Base-by-base conservation (phyloP, 2,797 vertebrate genomes). In the Steatocranus sp. region DNA sequence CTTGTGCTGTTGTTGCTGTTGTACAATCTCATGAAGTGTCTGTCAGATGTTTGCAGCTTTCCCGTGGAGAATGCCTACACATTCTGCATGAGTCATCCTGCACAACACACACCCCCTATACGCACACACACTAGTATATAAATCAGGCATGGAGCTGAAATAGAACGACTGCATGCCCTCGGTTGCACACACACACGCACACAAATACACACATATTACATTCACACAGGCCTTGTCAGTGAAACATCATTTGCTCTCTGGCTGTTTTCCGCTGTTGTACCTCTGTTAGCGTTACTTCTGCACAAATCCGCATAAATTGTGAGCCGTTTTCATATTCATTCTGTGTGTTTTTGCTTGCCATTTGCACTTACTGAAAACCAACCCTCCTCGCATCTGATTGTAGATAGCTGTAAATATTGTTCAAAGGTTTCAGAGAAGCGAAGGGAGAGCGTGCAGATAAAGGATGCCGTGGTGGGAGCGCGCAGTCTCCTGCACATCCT, bases 331-430 rank as follows among this genome's bases (percentile, higher is more conserved):
- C 74, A 76, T 30, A 10, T 70, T 79, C 77, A 81, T 78, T 61
- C 23, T 6, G 8, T 20, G 4, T 18, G 32, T 75, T 11, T 78
- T 41, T 77, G 56, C 66, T 8, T 53, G 81, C 82, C 8, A 7
- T 83, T 83, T 84, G 58, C 85, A 88, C 78, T 82, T 77, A 84
- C 82, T 15, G 53, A 83, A 87, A 84, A 83, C 77, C 20, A 30
- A 63, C 56, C 75, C 82, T 76, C 82, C 88, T 92, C 87, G 43
- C 78, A 80, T 83, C 76, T 78, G 84, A 80, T 48, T 93, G 92
- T 94, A 93, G 89, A 95, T 94, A 93, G 75, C 34, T 93, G 93
- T 95, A 93, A 93, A 94, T 93, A 92, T 70, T 86, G 81, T 90
- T 87, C 53, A 90, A 84, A 93, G 76, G 78, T 87, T 89, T 83